Percentiles rank a stretch among this genome's conserved stretches.
These are phyloP conservation scores for Sternarchorhynchus goeldii DNA, from an alignment of 2,797 vertebrate species.

Conservation along the genomic window DNA sequence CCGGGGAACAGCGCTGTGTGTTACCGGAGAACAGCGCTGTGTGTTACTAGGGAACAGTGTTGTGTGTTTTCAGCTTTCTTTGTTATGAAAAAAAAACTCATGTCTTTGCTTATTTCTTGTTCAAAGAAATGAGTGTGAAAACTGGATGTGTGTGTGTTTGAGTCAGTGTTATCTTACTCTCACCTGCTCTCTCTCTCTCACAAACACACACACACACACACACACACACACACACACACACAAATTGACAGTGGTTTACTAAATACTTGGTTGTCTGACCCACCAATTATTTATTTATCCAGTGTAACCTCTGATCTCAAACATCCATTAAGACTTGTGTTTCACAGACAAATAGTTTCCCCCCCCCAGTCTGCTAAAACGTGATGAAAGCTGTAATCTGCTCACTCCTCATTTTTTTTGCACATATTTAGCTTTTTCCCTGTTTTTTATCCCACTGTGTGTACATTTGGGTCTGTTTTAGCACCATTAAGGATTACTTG, in stretches of 20 bases:
- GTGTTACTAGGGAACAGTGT: slow-evolving; percentile 69
- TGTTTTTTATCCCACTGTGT: slow-evolving; percentile 19
- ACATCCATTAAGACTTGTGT: slow-evolving; percentile 21
- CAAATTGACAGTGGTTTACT: slow-evolving; percentile 56
- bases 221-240: slow-evolving; percentile 7
- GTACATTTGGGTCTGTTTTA: slow-evolving; percentile 39
- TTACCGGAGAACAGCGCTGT: slow-evolving; percentile 68
- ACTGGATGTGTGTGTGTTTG: slow-evolving; percentile 45
- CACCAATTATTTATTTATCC: slow-evolving; percentile 58
- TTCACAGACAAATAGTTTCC: slow-evolving; percentile 29
- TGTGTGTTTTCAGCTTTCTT: slow-evolving; percentile 36
- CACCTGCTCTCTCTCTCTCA: not conserved
- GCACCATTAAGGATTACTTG: slow-evolving; percentile 71
- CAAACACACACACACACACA: slow-evolving; percentile 46
- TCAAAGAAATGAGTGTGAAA: slow-evolving; percentile 34
- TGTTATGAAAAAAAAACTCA: not conserved
- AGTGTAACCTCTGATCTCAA: slow-evolving; percentile 41
- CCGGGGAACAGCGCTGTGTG: no score
- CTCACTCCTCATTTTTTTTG: slow-evolving; percentile 14
- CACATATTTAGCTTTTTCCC: not conserved
- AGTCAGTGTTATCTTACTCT: slow-evolving; percentile 1
- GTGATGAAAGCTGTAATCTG: slow-evolving; percentile 4
- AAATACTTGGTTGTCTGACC: slow-evolving; percentile 49
- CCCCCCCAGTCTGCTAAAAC: slow-evolving; percentile 21
- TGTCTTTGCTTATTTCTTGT: slow-evolving; percentile 13